Conservation (phyloP, 2,113 vertebrate species). For the Dolichallabes microphthalmus region DNA sequence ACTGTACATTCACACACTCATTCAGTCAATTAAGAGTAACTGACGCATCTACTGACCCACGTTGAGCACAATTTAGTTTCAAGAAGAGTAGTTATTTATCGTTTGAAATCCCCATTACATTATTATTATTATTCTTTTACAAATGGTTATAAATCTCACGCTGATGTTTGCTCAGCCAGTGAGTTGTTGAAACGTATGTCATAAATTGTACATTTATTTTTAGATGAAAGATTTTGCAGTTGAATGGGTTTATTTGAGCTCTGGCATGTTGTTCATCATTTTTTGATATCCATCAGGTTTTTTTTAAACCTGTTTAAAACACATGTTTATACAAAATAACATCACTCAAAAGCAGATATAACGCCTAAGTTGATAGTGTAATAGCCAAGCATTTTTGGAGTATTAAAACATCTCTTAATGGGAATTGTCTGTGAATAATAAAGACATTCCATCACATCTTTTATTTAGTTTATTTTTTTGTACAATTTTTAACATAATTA, state of each 20-base stretch:
- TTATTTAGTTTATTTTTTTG: neutral
- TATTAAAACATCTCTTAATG: constrained; percentile 58
- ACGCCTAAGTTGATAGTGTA: constrained; percentile 65
- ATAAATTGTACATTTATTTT: constrained; percentile 18
- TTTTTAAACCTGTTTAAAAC: constrained; percentile 58
- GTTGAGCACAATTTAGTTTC: neutral
- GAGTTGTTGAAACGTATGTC: neutral
- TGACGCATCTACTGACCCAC: neutral
- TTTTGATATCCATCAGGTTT: constrained; percentile 57
- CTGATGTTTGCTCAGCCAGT: constrained; percentile 37
- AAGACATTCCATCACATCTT: neutral
- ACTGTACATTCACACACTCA: neutral
- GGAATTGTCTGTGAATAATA: constrained; percentile 13
- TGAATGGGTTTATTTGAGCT: constrained; percentile 28
- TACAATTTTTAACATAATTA: neutral
- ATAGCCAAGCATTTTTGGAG: constrained; percentile 67
- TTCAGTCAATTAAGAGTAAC: neutral
- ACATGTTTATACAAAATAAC: constrained; percentile 63
- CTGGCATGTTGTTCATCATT: constrained; percentile 38
- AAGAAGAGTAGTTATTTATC: neutral
- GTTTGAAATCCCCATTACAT: neutral
- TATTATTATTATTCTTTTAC: neutral
- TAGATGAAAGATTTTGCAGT: neutral
- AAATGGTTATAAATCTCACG: neutral
- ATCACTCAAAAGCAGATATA: constrained; percentile 53